Evolutionary conservation across 2,888 invertebrate genomes (phyloP), one percentile per base, ranked within the genome.

Genomic region (Rhagonycha lutea): DNA sequence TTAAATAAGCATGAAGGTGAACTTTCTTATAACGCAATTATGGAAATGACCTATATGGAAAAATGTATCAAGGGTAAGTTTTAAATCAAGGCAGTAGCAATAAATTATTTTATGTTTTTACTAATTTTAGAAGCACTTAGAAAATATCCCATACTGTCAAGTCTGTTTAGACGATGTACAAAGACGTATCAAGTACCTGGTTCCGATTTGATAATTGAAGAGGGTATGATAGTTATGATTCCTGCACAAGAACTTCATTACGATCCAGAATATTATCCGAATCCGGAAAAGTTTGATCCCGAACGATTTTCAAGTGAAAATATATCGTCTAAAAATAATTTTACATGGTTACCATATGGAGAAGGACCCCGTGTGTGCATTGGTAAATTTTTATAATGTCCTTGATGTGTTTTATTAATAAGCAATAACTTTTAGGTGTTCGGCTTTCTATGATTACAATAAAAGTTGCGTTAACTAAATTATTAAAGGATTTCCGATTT

Each of bases 21-120:
- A 4, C 61, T 89, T 0, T 86, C 86, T 8, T 89, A 87, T 73
- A 88, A 90, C 3, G 80, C 84, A 0, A 69, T 89, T 1, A 84
- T 85, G 69, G 86, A 88, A 18, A 87, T 90, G 88, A 28, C 68
- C 3, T 28, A 28, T 7, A 68, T 14, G 12, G 23, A 28, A 5
- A 7, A 14, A n/a, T 68, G 68, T 11, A 23, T 23, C 11, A 68
- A 68, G 28, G 14, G 47, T 47, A 47, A 47, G n/a, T n/a, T 47
- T 2, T 32, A 47, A 47, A 18, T 18, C 18, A 18, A 18, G 18
- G 18, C 2, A 18, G 18, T 18, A 18, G 18, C 18, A 18, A 18
- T 18, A 18, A 18, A 18, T n/a, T 28, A 8, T 28, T 2, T 9
- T 28, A n/a, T 7, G 2, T n/a, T 47, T n/a, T 47, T n/a, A n/a